Evolutionary conservation across 92 coral and sea anemone genomes (phyloP), one percentile per base, ranked within the genome.

Genomic region (Phenganax stokvisi): DNA sequence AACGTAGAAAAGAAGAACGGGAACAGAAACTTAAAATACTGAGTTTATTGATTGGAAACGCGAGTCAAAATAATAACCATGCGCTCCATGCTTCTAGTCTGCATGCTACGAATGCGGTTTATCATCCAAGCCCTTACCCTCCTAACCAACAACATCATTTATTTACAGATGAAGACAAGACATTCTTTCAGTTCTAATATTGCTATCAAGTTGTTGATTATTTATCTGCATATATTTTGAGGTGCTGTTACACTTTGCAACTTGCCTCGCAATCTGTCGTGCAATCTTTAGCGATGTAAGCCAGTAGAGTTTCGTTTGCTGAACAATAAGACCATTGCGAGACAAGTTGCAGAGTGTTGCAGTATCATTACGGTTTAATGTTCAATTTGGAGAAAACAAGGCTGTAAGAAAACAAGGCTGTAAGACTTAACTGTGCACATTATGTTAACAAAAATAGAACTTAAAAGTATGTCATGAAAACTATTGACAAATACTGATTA

Each of bases 21-120:
- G 17, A 59, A 13, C 65, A 59, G 1, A 25, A 59, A 13, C 17
- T 59, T 6, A 59, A 59, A 59, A 59, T 59, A 25, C 17, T 59
- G 15, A 59, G 65, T 59, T 13, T 59, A 13, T 10, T 59, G 20
- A 59, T 59, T 17, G 65, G 65, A 13, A 59, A 59, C 20, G 17
- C 17, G 6, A 59, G 65, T 59, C 65, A 59, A 59, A 13, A 6
- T 13, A 59, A 10, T 10, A n/a, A 59, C 7, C 65, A 59, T 5
- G 47, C 5, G 47, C 47, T 37, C 47, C 5, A 5, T 59, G 65
- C 65, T 25, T 20, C 65, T 12, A 59, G 65, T 59, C 0, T 59
- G 65, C 16, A 59, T 59, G 65, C 65, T 59, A 59, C 63, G 20
- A 59, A 59, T 59, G 65, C 65, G 16, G 17, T 59, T 59, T 59